Percentiles rank a stretch among this genome's conserved stretches.
Evolutionary conservation across 2,113 vertebrate genomes (phyloP).

Genomic region (Carollia perspicillata): DNA sequence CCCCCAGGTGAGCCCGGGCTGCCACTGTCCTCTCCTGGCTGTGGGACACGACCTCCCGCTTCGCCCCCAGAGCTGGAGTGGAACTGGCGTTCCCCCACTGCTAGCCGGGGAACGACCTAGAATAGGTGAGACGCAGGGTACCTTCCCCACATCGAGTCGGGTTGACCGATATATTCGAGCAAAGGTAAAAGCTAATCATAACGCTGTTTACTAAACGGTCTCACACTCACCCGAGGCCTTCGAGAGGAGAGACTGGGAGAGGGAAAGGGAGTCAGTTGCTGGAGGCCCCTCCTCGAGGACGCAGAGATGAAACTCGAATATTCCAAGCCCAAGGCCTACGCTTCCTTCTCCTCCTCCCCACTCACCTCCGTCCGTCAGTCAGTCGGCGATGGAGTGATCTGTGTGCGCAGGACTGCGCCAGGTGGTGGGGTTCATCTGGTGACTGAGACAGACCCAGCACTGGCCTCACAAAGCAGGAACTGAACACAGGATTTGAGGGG

Average conservation of each 20-base stretch:
- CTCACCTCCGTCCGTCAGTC: neutral
- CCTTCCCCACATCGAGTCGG: neutral
- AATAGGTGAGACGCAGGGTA: neutral
- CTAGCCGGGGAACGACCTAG: neutral
- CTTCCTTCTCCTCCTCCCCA: neutral
- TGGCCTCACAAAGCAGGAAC: neutral
- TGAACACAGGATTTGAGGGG: neutral
- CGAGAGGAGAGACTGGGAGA: neutral
- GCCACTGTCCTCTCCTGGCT: neutral
- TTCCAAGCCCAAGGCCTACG: neutral
- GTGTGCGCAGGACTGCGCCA: neutral
- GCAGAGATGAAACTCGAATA: neutral
- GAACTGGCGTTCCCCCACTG: neutral
- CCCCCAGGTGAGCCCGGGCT: neutral
- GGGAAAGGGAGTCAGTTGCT: neutral
- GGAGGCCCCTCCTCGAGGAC: neutral
- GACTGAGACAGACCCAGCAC: neutral
- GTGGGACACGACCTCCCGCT: neutral
- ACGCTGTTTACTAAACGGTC: conserved; percentile 20
- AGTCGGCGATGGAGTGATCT: neutral
- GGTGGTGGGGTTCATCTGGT: neutral
- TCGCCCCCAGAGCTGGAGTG: neutral
- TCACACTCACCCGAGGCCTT: conserved; percentile 10
- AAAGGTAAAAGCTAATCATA: neutral
- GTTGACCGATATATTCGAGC: neutral